These are phyloP conservation scores for Pangasius krempfi DNA, from an alignment of 2,797 vertebrate genomes.

Conservation along the genomic window DNA sequence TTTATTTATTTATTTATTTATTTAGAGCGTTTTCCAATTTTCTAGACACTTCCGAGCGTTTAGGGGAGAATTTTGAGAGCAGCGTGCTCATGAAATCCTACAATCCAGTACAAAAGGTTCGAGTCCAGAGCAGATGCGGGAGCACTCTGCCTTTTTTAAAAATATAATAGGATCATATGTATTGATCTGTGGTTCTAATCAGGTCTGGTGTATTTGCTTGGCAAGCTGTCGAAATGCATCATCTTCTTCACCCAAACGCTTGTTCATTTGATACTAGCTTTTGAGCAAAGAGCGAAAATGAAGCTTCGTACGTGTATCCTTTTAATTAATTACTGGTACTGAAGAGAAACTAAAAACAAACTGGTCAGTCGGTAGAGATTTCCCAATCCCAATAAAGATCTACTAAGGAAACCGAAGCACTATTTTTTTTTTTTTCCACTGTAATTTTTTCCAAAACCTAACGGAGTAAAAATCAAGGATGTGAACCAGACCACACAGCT, in stretches of 20 bases:
- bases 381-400: background rate
- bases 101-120: background rate
- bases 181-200: background rate
- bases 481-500: no score
- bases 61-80: no score
- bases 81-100: no score
- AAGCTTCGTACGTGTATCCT: background rate
- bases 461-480: no score
- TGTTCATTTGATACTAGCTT: background rate
- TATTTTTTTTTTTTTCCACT: no score
- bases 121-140: no score
- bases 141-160: background rate
- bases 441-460: background rate
- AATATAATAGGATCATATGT: background rate
- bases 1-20: no score
- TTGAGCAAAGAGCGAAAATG: background rate
- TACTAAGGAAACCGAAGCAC: no score
- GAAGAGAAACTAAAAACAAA: background rate
- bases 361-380: background rate
- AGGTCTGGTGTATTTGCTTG: background rate
- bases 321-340: background rate
- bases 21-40: background rate
- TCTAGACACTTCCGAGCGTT: background rate
- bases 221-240: background rate
- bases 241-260: background rate